A percentile compares a stretch with the other conserved stretches of the same genome.
phyloP scores from a whole-genome alignment of 2,797 vertebrate genomes.

The Vireo griseus region DNA sequence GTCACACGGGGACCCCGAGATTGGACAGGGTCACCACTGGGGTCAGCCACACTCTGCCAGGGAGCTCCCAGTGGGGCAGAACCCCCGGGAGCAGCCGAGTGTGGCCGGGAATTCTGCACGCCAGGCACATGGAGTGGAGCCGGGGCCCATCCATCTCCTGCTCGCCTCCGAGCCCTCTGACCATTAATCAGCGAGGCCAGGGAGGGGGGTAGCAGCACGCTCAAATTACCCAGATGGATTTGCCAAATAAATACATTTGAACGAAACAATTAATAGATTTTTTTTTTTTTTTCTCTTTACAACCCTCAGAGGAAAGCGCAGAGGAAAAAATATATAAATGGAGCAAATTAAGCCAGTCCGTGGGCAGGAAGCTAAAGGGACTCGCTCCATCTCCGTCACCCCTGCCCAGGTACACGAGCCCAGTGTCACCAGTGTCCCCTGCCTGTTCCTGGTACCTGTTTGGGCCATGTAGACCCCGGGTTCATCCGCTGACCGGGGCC shows the following conservation, averaged over 20 bases:
- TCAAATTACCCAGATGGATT: conserved; percentile 63
- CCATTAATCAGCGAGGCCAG: conserved; percentile 51
- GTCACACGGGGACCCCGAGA: not conserved
- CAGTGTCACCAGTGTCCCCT: not conserved
- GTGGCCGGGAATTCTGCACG: not conserved
- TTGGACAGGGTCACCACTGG: accelerated
- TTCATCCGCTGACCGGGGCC: conserved; percentile 94
- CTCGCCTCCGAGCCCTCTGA: not conserved
- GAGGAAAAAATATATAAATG: conserved; percentile 52
- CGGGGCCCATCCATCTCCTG: not conserved
- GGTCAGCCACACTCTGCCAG: not conserved
- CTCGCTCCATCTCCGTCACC: not conserved
- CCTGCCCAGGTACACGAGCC: not conserved
- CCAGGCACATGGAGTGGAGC: not conserved
- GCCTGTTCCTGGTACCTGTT: conserved; percentile 83
- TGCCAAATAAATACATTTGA: conserved; percentile 69
- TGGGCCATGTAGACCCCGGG: conserved; percentile 98
- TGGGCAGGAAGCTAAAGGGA: not conserved
- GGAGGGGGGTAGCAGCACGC: not conserved
- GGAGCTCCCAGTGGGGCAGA: not conserved
- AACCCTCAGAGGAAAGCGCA: conserved; percentile 45
- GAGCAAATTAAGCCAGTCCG: conserved; percentile 30
- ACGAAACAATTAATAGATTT: conserved; percentile 65
- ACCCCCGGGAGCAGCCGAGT: accelerated
- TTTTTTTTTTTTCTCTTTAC: conserved; percentile 4